Evolutionary conservation across 1,140 invertebrate species (phyloP).

Genomic region (Diorhabda carinulata): DNA sequence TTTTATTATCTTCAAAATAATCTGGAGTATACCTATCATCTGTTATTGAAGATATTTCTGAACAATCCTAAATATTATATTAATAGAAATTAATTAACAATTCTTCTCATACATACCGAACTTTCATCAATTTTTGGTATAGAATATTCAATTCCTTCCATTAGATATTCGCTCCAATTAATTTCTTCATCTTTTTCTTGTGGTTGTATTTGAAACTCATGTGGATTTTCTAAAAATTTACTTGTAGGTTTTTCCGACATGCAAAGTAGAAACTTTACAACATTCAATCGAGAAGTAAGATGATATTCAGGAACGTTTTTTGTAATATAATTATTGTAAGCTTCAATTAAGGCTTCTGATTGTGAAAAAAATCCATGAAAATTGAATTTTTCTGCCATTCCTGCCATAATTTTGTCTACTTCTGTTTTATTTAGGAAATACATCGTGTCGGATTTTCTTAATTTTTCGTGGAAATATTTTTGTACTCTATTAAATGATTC

Average conservation of each 20-base stretch:
- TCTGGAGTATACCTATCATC: slow-evolving; percentile 7
- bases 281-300: slow-evolving; percentile 27
- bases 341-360: slow-evolving; percentile 30
- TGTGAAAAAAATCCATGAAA: slow-evolving; percentile 41
- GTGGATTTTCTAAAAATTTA: slow-evolving; percentile 37
- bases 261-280: slow-evolving; percentile 39
- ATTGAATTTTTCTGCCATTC: slow-evolving; percentile 39
- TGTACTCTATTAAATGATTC: slow-evolving; percentile 33
- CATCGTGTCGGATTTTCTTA: slow-evolving; percentile 37
- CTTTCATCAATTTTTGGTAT: slow-evolving; percentile 33
- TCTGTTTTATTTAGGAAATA: slow-evolving; percentile 39
- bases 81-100: background rate
- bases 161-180: slow-evolving; percentile 42
- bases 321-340: slow-evolving; percentile 39
- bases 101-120: slow-evolving; percentile 28
- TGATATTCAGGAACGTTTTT: slow-evolving; percentile 27
- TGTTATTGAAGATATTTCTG: slow-evolving; percentile 10
- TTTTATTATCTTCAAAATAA: slow-evolving; percentile 4
- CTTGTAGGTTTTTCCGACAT: slow-evolving; percentile 42
- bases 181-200: slow-evolving; percentile 33
- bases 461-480: slow-evolving; percentile 26
- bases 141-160: slow-evolving; percentile 40
- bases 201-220: slow-evolving; percentile 21
- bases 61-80: slow-evolving; percentile 17
- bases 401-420: slow-evolving; percentile 36